Base-by-base conservation (phyloP, 2,113 vertebrate species). In the Etia nguti region DNA sequence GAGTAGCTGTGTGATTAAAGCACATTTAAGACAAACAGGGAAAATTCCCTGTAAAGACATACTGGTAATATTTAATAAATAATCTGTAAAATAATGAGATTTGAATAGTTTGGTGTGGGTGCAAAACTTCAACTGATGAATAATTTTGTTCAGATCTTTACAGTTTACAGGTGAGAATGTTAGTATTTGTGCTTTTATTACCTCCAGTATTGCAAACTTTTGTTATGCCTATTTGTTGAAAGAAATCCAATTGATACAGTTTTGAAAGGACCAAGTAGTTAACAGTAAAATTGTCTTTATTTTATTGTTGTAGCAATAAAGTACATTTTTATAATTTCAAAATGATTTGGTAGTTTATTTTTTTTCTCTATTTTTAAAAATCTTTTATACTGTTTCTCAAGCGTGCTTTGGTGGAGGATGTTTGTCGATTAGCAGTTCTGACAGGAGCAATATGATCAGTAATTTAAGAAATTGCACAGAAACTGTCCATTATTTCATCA, bases 351-450 rank as follows among this genome's bases (percentile, higher is more conserved):
- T 31, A 31, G 26, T 29, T 59, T 10, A 5, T 29, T 16, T 57
- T 16, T 3, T 29, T 6, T n/a, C 18, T 56, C 22, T 55, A 3
- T 24, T 46, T 46, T 46, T 46, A 46, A 43, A 1, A 11, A 11
- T 0, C n/a, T n/a, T 43, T 43, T 43, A 9, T 41, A 24, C n/a
- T 15, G n/a, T 70, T 70, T 70, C 12, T 4, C n/a, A 15, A 0
- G 8, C 1, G 5, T 24, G 0, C 0, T 43, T 70, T 70, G 65
- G 12, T 70, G 36, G 36, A 2, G 0, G 18, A 62, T 36, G 2
- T 24, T 10, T 15, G 36, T 24, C 3, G 10, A 70, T 70, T 24
- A 24, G 38, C 4, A 24, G 12, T 70, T 70, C 12, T 43, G 12
- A 70, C n/a, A 65, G 34, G 20, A 65, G 34, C 34, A 65, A n/a